Base-by-base conservation (phyloP, 2,113 vertebrate genomes). In the Rhombomys opimus region DNA sequence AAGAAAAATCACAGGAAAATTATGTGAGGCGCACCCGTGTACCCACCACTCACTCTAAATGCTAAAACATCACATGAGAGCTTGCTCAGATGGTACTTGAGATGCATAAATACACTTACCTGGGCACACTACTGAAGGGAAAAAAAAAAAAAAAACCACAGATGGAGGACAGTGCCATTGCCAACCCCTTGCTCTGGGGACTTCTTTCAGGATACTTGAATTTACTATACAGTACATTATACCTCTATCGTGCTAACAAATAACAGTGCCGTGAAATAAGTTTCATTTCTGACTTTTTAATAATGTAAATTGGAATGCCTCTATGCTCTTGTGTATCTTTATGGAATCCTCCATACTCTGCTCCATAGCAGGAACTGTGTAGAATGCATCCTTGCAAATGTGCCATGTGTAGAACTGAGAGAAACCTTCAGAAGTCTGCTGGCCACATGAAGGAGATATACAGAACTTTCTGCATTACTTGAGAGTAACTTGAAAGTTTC, bases 401-500 rank as follows among this genome's bases (percentile, higher is more conserved):
- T 50, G 57, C 77, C 41, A 30, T 50, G 14, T 32, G 20, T 38
- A 35, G 35, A 76, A 78, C 80, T 52, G 30, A 70, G 35, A 91
- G 54, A 38, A 93, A 46, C n/a, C 86, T n/a, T 67, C 3, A 35
- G 84, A 87, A 15, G 4, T 75, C 84, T 93, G 14, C 35, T 94
- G 35, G 67, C 32, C 20, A 22, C 85, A 81, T 59, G 13, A 38
- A 84, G 70, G 46, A 95, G 80, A 67, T 52, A 38, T 59, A 52
- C 22, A 93, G 9, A 54, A 75, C 72, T 89, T 96, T 92, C 91
- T 93, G n/a, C 77, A 22, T 76, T 94, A 38, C 85, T 67, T 86
- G 54, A 95, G 86, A 18, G 8, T 93, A 65, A 89, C 35, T 82
- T 54, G 12, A 41, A 93, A 92, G 4, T 94, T 93, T 90, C 80